Evolutionary conservation across 2,113 vertebrate genomes (phyloP).

Genomic region (Delphinapterus leucas): DNA sequence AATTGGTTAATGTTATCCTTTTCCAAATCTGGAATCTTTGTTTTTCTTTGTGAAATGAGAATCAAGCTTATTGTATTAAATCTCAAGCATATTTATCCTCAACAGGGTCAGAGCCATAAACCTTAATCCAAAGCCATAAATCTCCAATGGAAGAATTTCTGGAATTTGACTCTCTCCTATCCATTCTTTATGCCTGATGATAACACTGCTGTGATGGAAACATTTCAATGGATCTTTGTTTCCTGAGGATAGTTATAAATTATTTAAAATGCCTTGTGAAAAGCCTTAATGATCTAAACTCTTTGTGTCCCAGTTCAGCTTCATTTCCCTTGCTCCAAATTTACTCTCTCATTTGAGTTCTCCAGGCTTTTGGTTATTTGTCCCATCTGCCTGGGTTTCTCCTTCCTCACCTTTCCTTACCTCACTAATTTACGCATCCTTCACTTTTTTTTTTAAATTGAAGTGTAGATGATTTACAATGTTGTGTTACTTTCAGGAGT

Average conservation of each 20-base stretch:
- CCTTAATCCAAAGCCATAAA: slow-evolving; percentile 44
- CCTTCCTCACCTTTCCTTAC: not conserved
- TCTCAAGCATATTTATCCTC: not conserved
- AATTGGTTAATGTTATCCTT: not conserved
- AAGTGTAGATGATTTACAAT: not conserved
- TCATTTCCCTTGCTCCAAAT: not conserved
- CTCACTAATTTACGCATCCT: not conserved
- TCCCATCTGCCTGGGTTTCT: not conserved
- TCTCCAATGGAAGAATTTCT: slow-evolving; percentile 45
- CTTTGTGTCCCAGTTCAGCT: not conserved
- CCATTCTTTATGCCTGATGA: not conserved
- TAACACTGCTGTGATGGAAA: not conserved
- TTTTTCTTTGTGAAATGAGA: slow-evolving; percentile 41
- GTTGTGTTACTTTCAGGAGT: not conserved
- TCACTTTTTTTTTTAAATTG: not conserved
- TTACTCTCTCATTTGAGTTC: not conserved
- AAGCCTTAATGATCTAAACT: not conserved
- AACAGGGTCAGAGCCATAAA: slow-evolving; percentile 26
- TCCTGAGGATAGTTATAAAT: not conserved
- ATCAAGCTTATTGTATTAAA: not conserved
- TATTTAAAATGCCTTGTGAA: slow-evolving; percentile 9
- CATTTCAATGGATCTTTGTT: slow-evolving; percentile 33
- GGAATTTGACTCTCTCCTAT: slow-evolving; percentile 39
- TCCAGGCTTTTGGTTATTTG: not conserved
- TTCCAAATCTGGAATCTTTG: not conserved